These are phyloP conservation scores for Pygoscelis antarcticus DNA, from an alignment of 2,113 vertebrate genomes.

Conservation along the genomic window DNA sequence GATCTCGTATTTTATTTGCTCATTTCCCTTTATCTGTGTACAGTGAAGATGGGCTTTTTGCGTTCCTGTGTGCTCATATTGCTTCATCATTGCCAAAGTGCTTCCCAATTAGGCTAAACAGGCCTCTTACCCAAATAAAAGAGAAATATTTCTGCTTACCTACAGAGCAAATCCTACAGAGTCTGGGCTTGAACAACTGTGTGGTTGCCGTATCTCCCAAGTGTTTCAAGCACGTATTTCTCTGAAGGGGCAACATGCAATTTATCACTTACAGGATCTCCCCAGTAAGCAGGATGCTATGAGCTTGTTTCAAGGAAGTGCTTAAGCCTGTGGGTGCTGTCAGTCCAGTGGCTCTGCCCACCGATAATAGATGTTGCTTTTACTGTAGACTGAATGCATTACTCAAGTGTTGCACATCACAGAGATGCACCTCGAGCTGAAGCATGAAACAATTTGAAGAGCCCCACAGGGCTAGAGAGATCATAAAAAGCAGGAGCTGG, in stretches of 20 bases:
- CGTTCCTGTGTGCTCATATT: background rate
- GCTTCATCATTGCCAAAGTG: background rate
- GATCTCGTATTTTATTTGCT: background rate
- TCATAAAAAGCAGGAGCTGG: background rate
- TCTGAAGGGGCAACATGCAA: background rate
- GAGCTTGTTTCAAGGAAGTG: background rate
- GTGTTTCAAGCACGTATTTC: background rate
- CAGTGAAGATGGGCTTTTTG: background rate
- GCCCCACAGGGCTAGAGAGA: background rate
- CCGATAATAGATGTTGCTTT: background rate
- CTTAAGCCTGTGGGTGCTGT: background rate
- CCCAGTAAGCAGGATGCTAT: background rate
- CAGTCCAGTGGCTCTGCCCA: background rate
- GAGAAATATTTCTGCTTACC: background rate
- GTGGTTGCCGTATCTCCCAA: background rate
- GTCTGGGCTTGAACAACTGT: background rate
- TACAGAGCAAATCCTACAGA: background rate
- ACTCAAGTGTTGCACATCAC: background rate
- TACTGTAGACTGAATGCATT: background rate
- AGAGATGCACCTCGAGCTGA: background rate
- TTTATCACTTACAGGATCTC: background rate
- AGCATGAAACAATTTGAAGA: background rate
- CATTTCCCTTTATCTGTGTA: constrained; percentile 25
- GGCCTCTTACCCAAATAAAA: background rate
- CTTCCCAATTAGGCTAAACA: constrained; percentile 25